These are phyloP conservation scores for Malacosoma neustria DNA, from an alignment of 2,888 invertebrate species.

Conservation along the genomic window DNA sequence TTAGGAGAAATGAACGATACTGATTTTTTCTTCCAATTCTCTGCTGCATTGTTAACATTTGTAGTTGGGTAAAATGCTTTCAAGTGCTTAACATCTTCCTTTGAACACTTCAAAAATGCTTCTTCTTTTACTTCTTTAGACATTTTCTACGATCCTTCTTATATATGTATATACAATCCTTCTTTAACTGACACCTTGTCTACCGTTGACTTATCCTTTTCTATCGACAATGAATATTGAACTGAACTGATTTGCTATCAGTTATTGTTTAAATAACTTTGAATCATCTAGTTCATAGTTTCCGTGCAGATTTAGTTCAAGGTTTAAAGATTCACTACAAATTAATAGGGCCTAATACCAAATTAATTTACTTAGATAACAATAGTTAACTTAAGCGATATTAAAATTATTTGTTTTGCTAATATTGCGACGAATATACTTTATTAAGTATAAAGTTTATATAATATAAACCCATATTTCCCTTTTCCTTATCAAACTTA, in stretches of 20 bases:
- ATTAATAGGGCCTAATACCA: neutral
- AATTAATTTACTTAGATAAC: neutral
- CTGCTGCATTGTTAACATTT: conserved; percentile 24
- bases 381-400: no score
- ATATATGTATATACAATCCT: conserved; percentile 2
- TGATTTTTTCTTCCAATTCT: conserved; percentile 47
- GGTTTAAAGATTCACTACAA: neutral
- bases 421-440: no score
- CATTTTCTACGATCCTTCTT: conserved; percentile 28
- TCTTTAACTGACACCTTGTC: neutral
- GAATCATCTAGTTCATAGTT: conserved; percentile 1
- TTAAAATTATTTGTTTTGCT: neutral
- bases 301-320: conserved; percentile 1
- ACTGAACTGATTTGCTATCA: neutral
- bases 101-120: conserved; percentile 32
- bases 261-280: neutral
- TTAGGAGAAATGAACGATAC: conserved; percentile 53
- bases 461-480: no score
- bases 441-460: no score
- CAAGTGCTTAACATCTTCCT: conserved; percentile 39
- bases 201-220: neutral
- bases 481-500: no score
- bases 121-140: conserved; percentile 40
- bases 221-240: neutral
- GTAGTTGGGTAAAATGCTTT: conserved; percentile 33